These are phyloP conservation scores for Anastrepha ludens DNA, from an alignment of 1,140 invertebrate species.

Conservation along the genomic window DNA sequence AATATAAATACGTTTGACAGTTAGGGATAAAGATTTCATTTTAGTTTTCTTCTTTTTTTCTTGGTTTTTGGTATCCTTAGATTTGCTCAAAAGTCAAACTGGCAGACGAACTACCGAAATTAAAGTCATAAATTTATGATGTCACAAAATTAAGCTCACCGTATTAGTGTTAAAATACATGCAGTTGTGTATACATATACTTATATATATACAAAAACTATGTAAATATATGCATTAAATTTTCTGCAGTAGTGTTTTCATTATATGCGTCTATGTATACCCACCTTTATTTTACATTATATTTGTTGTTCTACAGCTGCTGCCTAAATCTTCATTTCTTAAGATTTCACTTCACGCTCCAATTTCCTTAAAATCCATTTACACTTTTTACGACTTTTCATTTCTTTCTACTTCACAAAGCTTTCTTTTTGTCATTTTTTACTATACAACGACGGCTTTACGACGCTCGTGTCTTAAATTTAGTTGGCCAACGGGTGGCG, in stretches of 20 bases:
- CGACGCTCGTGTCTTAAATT: constrained; percentile 8
- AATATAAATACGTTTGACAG: background rate
- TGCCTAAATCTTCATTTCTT: background rate
- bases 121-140: too few species aligned
- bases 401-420: background rate
- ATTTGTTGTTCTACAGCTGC: too few species aligned
- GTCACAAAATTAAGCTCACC: too few species aligned
- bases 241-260: too few species aligned
- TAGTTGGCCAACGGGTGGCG: constrained; percentile 26
- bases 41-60: too few species aligned
- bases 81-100: too few species aligned
- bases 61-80: too few species aligned
- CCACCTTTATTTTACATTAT: too few species aligned
- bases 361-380: background rate
- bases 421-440: background rate
- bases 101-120: too few species aligned
- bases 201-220: background rate
- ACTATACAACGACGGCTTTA: constrained; percentile 14
- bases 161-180: too few species aligned
- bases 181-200: background rate
- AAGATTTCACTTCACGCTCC: background rate
- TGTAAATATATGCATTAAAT: background rate
- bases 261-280: too few species aligned
- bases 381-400: background rate
- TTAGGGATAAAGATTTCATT: background rate